phyloP scores from a whole-genome alignment of 2,797 vertebrate species.

The Falco columbarius region DNA sequence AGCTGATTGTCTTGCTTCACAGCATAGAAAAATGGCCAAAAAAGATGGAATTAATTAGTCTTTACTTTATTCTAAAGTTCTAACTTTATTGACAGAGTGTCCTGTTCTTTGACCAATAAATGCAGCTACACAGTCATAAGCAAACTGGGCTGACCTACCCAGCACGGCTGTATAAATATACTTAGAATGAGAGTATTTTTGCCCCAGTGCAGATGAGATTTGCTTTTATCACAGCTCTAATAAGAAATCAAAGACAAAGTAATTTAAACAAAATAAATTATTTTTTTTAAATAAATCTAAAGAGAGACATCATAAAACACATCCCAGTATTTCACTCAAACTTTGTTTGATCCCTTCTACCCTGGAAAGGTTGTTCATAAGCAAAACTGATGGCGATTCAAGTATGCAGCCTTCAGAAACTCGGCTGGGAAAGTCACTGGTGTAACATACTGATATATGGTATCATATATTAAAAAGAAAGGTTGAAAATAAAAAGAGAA shows the following conservation, averaged over 20 bases:
- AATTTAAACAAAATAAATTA: background rate
- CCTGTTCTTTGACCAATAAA: background rate
- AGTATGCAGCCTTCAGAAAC: background rate
- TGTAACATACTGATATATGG: background rate
- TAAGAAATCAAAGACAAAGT: background rate
- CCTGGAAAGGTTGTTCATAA: background rate
- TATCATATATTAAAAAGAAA: background rate
- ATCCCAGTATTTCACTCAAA: background rate
- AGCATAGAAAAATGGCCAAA: background rate
- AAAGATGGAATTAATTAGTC: background rate
- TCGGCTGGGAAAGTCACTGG: background rate
- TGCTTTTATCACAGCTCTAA: background rate
- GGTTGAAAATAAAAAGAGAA: background rate
- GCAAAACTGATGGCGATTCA: background rate
- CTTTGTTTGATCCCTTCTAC: background rate
- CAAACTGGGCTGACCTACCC: background rate
- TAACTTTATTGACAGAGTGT: background rate
- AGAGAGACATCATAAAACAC: background rate
- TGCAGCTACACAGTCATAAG: background rate
- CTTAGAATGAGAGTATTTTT: background rate
- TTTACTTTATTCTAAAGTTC: too few relatives aligned
- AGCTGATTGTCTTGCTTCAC: background rate
- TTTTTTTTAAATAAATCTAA: background rate
- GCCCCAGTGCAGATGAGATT: background rate
- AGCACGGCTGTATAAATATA: background rate